These are phyloP conservation scores for Meiosimyza decipiens DNA, from an alignment of 2,888 invertebrate species.

Conservation along the genomic window DNA sequence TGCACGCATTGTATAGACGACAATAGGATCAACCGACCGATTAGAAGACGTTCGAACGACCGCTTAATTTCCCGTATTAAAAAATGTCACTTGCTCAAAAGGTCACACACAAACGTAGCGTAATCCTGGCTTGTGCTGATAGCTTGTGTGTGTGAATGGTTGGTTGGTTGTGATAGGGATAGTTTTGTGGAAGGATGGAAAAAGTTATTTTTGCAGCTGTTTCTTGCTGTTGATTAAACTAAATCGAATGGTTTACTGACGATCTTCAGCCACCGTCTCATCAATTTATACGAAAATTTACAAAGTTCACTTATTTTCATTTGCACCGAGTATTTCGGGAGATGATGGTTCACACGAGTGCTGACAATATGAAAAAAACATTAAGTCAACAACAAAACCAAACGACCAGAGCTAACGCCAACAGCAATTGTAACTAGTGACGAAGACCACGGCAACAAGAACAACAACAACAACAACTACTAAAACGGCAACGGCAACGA, in stretches of 20 bases:
- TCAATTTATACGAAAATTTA: conserved; percentile 66
- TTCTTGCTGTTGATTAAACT: conserved; percentile 65
- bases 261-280: conserved; percentile 63
- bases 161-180: conserved; percentile 44
- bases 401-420: background rate
- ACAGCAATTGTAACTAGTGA: background rate
- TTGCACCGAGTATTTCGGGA: conserved; percentile 12
- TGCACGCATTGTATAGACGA: conserved; percentile 60
- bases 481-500: conserved; percentile 28
- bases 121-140: conserved; percentile 44
- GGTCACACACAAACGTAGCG: conserved; percentile 34
- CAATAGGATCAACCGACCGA: conserved; percentile 5
- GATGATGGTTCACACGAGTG: conserved; percentile 26
- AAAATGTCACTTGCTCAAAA: conserved; percentile 5
- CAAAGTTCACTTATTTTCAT: conserved; percentile 27
- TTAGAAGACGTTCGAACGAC: background rate
- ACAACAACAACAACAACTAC: conserved; percentile 18
- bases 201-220: conserved; percentile 49
- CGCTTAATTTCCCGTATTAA: background rate
- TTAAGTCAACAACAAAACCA: background rate
- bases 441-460: conserved; percentile 24
- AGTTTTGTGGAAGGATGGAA: conserved; percentile 49
- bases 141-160: conserved; percentile 38
- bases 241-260: conserved; percentile 68
- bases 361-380: background rate